Evolutionary conservation across 2,888 invertebrate species (phyloP), one percentile per base, ranked within the genome.

Genomic region (Agapostemon virescens): DNA sequence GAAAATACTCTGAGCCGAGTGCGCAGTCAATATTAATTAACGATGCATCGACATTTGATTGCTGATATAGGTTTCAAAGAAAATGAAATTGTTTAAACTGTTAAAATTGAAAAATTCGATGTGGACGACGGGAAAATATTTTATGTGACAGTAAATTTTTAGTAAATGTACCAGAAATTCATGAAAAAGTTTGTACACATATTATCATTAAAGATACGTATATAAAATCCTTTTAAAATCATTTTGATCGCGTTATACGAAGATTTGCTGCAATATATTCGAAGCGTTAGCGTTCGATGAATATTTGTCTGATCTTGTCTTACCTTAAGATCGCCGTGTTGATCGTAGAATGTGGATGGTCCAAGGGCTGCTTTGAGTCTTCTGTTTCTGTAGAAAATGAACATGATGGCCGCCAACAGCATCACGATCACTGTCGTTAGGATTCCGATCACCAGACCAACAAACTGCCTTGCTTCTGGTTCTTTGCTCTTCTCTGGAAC

Each of bases 381-480:
- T 88, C 95, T 94, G 91, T 95, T 95, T 84, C 95, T 93, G 84
- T 95, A 94, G 88, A 95, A 95, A 93, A 96, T 95, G 92, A 96
- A 95, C 85, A 95, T 93, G 91, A 96, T 96, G 82, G 96, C 95
- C 66, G 95, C 95, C 83, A 95, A 94, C 78, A 96, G 94, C 89
- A 96, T 93, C 83, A 96, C 93, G 89, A 96, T 96, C 88, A 96
- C 95, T 71, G 96, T 95, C 63, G 95, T 95, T 88, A 96, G 93
- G 76, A 95, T 94, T 69, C 96, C 96, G 88, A 96, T 96, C 89
- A 96, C 94, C 87, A 95, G 93, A 83, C 95, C 95, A 87, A 95
- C 95, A 92, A 95, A 94, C 83, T 94, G 94, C 90, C 94, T 94
- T 84, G 94, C 93, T 88, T 94, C 94, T 80, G 94, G 93, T 89